phyloP scores from a whole-genome alignment of 2,797 vertebrate genomes.

The Mormyrus hasselquistii region DNA sequence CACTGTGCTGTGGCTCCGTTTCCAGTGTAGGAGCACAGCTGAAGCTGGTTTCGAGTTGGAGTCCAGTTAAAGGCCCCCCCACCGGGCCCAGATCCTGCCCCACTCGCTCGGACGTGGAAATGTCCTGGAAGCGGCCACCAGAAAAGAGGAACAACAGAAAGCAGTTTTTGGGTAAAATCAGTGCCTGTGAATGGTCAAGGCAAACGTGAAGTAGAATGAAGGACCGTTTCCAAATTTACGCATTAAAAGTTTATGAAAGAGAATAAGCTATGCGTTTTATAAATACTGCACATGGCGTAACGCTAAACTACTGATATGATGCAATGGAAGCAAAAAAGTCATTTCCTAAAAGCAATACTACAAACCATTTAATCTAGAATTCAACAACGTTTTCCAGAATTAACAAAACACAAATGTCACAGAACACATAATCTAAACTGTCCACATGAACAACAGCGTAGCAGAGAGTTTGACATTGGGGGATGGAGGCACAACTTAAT shows the following conservation, averaged over 20 bases:
- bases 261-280: background rate
- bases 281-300: background rate
- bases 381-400: background rate
- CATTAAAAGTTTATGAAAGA: background rate
- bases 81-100: background rate
- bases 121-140: background rate
- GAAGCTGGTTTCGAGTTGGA: background rate
- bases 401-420: background rate
- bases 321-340: background rate
- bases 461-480: background rate
- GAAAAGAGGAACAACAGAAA: background rate
- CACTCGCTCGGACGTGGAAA: background rate
- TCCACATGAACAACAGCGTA: background rate
- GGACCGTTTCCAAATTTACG: background rate
- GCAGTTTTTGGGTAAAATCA: background rate
- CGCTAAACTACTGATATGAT: background rate
- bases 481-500: background rate
- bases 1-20: background rate
- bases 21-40: conserved; percentile 7
- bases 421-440: background rate
- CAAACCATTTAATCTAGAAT: background rate
- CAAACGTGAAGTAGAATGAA: background rate
- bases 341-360: background rate
- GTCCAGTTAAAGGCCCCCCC: background rate
- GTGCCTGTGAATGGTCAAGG: background rate